Base-by-base conservation (phyloP, 2,888 invertebrate species). In the Lordiphosa andalusiaca region DNA sequence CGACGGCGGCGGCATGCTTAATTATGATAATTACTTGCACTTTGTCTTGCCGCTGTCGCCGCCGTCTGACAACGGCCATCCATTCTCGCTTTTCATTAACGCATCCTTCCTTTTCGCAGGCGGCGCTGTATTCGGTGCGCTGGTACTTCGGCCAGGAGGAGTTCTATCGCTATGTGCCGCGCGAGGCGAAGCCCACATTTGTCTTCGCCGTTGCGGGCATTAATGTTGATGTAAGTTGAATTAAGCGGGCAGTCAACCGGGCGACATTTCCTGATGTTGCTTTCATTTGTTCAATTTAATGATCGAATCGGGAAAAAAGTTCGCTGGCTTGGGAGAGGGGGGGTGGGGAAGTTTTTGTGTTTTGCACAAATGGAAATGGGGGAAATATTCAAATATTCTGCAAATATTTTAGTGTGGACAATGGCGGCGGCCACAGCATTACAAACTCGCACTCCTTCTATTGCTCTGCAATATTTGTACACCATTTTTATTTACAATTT, bases 101-200 rank as follows among this genome's bases (percentile, higher is more conserved):
- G 62, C 65, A 56, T 63, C 48, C 9, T 4, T 30, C 57, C 57
- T 21, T 47, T 52, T 73, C 69, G n/a, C 67, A 90, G 90, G 89
- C 89, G 47, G 87, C 88, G 36, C 89, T 93, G 41, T 93, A 93
- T 84, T 91, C 92, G 19, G 91, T 93, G 67, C 92, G 92, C 86
- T 93, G 93, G 93, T 93, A 92, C 88, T 91, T 92, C 73, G 91
- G 91, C 64, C 83, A 88, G 30, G 90, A 90, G 69, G 93, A 93
- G 86, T 93, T 93, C 88, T 93, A 92, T 88, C 91, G 92, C 69
- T 93, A 89, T 84, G 90, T 92, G 56, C 92, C 93, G 35, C 92
- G 91, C 69, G 92, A 92, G 81, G 86, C 90, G 40, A 92, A 92
- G 35, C 91, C 92, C 52, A 91, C 91, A 63, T 90, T 90, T 66